A percentile compares a stretch with the other conserved stretches of the same genome.
These are phyloP conservation scores for Electrona antarctica DNA, from an alignment of 2,113 vertebrate genomes.

Conservation along the genomic window DNA sequence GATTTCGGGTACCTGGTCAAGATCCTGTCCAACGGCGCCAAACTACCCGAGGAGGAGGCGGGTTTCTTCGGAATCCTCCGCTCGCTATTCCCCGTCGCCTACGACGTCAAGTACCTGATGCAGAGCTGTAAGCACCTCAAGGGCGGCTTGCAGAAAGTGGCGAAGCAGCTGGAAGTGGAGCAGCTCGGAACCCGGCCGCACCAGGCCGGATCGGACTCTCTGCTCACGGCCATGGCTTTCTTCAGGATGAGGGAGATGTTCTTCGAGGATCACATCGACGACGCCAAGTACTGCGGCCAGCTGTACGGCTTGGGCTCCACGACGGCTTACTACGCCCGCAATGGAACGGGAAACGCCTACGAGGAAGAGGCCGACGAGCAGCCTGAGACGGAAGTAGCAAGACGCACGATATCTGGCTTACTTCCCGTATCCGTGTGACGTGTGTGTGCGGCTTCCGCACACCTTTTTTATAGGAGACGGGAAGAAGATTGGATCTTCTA, in stretches of 20 bases:
- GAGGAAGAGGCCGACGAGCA: constrained; percentile 99
- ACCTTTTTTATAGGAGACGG: too few species aligned
- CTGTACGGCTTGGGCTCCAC: constrained; percentile 96
- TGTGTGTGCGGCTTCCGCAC: too few species aligned
- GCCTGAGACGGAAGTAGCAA: too few species aligned
- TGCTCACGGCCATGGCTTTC: constrained; percentile 99
- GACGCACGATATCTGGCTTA: too few species aligned
- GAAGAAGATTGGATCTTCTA: too few species aligned
- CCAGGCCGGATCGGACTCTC: constrained; percentile 96
- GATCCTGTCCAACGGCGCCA: constrained; percentile 93
- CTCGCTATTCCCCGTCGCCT: constrained; percentile 97
- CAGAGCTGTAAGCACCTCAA: constrained; percentile 99
- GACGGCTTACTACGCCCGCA: constrained; percentile 96
- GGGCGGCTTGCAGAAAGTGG: constrained; percentile 97
- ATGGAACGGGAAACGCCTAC: constrained; percentile 97
- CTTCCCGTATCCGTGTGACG: too few species aligned
- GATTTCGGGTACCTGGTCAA: constrained; percentile 99
- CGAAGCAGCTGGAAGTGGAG: constrained; percentile 96
- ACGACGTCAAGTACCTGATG: constrained; percentile 99
- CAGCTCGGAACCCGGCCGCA: constrained; percentile 90
- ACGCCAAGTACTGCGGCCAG: constrained; percentile 98
- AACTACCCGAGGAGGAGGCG: constrained; percentile 96
- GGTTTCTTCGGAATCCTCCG: constrained; percentile 99
- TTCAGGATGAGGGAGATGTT: constrained; percentile 99
- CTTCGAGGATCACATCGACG: constrained; percentile 99